Evolutionary conservation across 2,797 vertebrate species (phyloP), one percentile per base, ranked within the genome.

Genomic region (Gymnoscopelus microlampas): DNA sequence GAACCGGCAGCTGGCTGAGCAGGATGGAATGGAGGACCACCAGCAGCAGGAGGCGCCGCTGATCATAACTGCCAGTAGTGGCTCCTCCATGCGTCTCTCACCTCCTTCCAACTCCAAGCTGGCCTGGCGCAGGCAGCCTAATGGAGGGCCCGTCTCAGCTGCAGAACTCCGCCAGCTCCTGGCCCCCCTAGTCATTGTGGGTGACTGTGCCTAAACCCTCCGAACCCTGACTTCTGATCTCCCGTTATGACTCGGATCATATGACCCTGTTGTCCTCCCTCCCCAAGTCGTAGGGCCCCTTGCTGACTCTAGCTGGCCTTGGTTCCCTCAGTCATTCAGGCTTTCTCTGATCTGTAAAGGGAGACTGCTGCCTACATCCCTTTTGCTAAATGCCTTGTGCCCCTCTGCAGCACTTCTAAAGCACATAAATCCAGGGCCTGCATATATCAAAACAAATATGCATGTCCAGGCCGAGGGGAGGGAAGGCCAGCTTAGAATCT

Each of bases 41-140:
- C 94, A 93, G 83, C 95, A 93, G 75, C 92, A 92, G 80, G 93
- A 92, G 70, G 89, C 85, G 67, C 96, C 95, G 10, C 91, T 95
- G 82, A 92, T 98, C 73, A 92, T 99, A 57, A 94, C 94, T 19
- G 94, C 95, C 80, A 85, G 94, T 83, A 95, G 96, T 89, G 93
- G 94, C 81, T 92, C 95, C 80, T 97, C 96, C 62, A 88, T 97
- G 92, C 96, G 88, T 70, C 96, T 99, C 79, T 97, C 96, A 4
- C 97, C 96, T 0, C 97, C 96, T 48, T 97, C 97, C 3, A 95
- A 95, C 78, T 98, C 97, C 61, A 94, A 95, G 90, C 91, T 99
- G 92, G 97, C 96, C 71, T 91, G 94, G 82, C 95, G 97, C 75
- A 92, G 97, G 78, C 96, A 98, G 81, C 94, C 93, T 0, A 95